Percentiles rank a stretch among this genome's conserved stretches.
Conservation (phyloP, 2,888 invertebrate species). For the Pelosia muscerda region DNA sequence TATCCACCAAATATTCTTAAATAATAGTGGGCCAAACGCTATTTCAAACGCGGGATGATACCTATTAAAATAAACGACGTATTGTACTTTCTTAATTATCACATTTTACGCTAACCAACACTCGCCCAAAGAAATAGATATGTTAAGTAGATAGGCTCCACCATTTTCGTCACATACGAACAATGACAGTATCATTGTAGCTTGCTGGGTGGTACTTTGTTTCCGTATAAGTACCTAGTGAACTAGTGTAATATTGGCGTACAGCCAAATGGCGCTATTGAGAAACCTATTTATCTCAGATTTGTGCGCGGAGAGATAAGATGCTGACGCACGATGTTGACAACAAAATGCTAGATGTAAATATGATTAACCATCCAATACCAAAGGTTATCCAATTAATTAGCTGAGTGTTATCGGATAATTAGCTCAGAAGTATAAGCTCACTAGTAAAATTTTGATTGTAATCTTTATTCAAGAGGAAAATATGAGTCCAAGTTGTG, state of each 20-base stretch:
- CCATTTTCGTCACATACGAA: conserved; percentile 8
- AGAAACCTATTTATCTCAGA: conserved; percentile 21
- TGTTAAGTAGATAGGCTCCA: conserved; percentile 9
- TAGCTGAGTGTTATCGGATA: neutral
- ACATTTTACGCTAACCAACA: neutral
- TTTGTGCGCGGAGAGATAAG: conserved; percentile 6
- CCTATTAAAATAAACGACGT: conserved; percentile 18
- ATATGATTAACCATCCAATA: neutral
- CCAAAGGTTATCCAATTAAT: neutral
- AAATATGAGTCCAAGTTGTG: neutral
- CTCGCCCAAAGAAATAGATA: conserved; percentile 4
- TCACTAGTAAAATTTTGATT: neutral
- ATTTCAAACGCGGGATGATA: neutral
- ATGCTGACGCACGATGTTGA: conserved; percentile 11
- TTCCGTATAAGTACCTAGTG: conserved; percentile 24
- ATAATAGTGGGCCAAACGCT: neutral
- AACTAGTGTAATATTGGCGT: conserved; percentile 28
- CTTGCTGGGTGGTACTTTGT: conserved; percentile 14
- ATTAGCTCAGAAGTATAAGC: neutral
- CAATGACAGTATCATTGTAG: conserved; percentile 17
- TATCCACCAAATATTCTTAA: neutral
- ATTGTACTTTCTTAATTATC: conserved; percentile 15
- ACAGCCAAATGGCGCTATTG: conserved; percentile 29
- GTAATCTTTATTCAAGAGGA: neutral
- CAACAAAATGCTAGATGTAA: conserved; percentile 1